Conservation (phyloP, 92 coral and sea anemone species). For the Chrysogorgia sp. region DNA sequence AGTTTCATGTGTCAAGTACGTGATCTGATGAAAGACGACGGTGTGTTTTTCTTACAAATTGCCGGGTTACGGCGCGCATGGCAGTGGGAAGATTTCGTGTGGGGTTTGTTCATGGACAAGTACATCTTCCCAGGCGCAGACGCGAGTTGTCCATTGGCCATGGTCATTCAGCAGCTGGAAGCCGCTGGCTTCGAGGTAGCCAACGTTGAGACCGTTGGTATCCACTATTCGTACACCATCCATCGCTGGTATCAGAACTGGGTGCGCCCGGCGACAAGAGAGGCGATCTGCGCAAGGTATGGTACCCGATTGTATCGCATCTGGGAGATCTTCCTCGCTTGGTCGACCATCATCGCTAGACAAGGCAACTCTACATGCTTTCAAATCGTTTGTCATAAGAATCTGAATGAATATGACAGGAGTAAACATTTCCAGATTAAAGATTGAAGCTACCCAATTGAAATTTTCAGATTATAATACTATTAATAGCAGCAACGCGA, state of each 20-base stretch:
- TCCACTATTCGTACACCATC: constrained; percentile 94
- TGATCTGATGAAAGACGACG: constrained; percentile 95
- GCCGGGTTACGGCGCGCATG: constrained; percentile 99
- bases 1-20: constrained; percentile 86
- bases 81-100: constrained; percentile 99
- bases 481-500: background rate
- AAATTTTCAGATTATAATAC: background rate
- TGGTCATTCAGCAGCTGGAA: constrained; percentile 86
- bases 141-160: constrained; percentile 92
- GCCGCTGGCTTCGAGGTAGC: constrained; percentile 95
- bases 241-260: constrained; percentile 95
- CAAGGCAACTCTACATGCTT: constrained; percentile 96
- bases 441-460: constrained; percentile 22
- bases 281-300: constrained; percentile 70
- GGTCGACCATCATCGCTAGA: constrained; percentile 96
- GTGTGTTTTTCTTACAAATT: constrained; percentile 94
- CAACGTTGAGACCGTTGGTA: constrained; percentile 87
- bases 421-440: constrained; percentile 78
- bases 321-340: constrained; percentile 95
- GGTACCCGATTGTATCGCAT: constrained; percentile 79
- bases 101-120: constrained; percentile 99
- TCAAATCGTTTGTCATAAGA: constrained; percentile 96
- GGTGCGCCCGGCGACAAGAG: constrained; percentile 82
- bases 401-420: constrained; percentile 90
- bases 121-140: constrained; percentile 98